Base-by-base conservation (phyloP, 2,888 invertebrate genomes). In the Chromoteleia sp. region DNA sequence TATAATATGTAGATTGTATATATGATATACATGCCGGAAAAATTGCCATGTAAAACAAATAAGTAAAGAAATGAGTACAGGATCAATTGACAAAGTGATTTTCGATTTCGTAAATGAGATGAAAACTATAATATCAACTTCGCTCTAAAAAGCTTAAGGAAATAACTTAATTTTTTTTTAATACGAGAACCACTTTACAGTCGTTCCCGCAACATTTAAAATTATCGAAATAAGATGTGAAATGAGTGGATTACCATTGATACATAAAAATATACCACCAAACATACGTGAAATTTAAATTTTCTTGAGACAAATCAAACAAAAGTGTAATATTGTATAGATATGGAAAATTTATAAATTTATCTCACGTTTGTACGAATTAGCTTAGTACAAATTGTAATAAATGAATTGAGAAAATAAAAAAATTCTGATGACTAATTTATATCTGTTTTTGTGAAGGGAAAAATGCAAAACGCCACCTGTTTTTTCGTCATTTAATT, bases 341-440 rank as follows among this genome's bases (percentile, higher is more conserved):
- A 50, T 61, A 33, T 8, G 45, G 39, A 76, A 68, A 56, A 74
- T 63, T 81, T 65, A 77, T 68, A 19, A 81, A 73, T 86, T 83
- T 82, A 86, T 85, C 83, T 86, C 85, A 86, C 63, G 84, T 86
- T 85, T 86, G 85, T 84, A 86, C 81, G 76, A 84, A 71, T 83
- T 85, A 86, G 85, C 59, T 78, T 86, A 87, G 84, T 85, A 86
- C 82, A 86, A 87, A 85, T 84, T 88, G 87, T 88, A 88, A 84
- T 81, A 81, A 77, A 74, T 83, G 81, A 83, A 84, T 82, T 82
- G 58, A 86, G 83, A 84, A 86, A 86, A 86, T 85, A 86, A 86
- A 86, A 73, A 82, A 82, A 83, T 43, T 30, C 48, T 43, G 17
- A 76, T 75, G 43, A 67, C 36, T 25, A 63, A 67, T 36, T 30